Evolutionary conservation across 2,888 invertebrate species (phyloP), one percentile per base, ranked within the genome.

Genomic region (Platycheirus rosarum): DNA sequence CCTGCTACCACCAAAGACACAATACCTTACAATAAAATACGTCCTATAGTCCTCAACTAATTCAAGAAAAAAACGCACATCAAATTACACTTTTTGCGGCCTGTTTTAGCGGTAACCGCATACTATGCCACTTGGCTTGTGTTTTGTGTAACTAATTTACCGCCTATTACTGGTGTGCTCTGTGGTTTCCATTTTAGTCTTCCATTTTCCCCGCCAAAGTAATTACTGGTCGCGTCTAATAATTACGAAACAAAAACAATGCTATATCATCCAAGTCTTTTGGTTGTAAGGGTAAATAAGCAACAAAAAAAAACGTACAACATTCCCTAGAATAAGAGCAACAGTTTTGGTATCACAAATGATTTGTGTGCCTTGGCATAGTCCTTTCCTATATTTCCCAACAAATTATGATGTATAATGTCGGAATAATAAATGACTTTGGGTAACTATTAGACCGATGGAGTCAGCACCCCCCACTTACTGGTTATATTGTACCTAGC

Each of bases 321-420:
- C 23, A 23, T 23, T 6, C 2, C 2, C 23, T 23, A 23, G 23
- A 23, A 23, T 2, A 23, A 20, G 11, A 20, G 20, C 51, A 42
- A 71, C 62, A 71, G 32, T 71, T 71, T 62, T 40, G 57, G 51
- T 51, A 42, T 9, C 40, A 29, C 32, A 6, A 53, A 68, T 53
- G 66, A 68, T 55, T 66, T 13, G 51, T 66, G 42, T 32, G 44
- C 26, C 53, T 40, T 26, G 35, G 26, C 16, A 8, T 6, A n/a
- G 18, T 57, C 1, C 9, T 20, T n/a, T 55, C 53, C n/a, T 26
- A 51, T 18, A 13, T 16, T 29, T 29, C 14, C n/a, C 16, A 11
- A 16, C 65, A 65, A 73, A 73, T 73, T 65, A 73, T 73, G 73
- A 73, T 73, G 73, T 73, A 73, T 73, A 65, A 65, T 65, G 48